These are phyloP conservation scores for Cryptotermes secundus DNA, from an alignment of 1,140 invertebrate species.

Conservation along the genomic window DNA sequence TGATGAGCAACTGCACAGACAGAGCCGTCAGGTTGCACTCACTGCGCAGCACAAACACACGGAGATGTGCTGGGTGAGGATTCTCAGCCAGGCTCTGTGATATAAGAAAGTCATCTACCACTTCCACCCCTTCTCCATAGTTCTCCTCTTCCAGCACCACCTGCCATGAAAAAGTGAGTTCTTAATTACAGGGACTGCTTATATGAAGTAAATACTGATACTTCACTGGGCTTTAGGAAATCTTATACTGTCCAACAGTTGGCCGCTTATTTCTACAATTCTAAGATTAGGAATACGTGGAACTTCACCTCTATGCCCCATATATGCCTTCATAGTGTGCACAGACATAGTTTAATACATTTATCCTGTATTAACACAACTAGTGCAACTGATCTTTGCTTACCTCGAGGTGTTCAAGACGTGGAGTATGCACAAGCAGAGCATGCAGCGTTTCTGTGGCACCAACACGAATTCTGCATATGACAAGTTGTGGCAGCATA, in stretches of 20 bases:
- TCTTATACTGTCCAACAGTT: neutral
- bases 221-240: no score
- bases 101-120: slow-evolving; percentile 23
- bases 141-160: slow-evolving; percentile 29
- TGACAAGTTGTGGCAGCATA: slow-evolving; percentile 20
- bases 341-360: neutral
- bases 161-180: neutral
- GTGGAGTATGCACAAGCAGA: neutral
- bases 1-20: slow-evolving; percentile 6
- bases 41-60: slow-evolving; percentile 21
- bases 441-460: slow-evolving; percentile 14
- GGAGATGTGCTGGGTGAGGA: neutral
- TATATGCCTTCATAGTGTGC: neutral
- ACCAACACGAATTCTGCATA: slow-evolving; percentile 24
- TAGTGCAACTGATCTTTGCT: neutral
- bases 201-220: no score
- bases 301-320: neutral
- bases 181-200: no score
- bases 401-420: slow-evolving; percentile 27
- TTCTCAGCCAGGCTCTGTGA: neutral
- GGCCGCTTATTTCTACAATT: neutral
- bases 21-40: slow-evolving; percentile 23
- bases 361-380: neutral
- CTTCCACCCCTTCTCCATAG: slow-evolving; percentile 27
- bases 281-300: neutral